Evolutionary conservation across 1,140 invertebrate species (phyloP), one percentile per base, ranked within the genome.

Genomic region (Drosophila yakuba): DNA sequence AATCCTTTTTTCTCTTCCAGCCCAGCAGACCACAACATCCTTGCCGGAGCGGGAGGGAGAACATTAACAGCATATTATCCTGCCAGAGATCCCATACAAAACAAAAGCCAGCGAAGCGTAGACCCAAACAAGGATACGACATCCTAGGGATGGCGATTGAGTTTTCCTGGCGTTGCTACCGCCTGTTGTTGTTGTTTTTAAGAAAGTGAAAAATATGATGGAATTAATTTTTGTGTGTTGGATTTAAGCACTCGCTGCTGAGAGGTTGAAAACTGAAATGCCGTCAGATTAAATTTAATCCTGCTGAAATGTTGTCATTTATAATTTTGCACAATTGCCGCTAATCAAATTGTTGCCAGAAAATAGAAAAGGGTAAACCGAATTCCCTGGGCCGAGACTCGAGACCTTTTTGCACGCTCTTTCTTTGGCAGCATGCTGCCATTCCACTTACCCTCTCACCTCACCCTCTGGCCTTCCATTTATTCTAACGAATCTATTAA

Each of bases 21-120:
- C 71, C 20, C 45, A 17, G 58, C 72, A 67, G 58, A 75, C 74
- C 63, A 78, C 73, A 79, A 66, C 81, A 85, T 59, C 77, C 63
- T 67, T 44, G 62, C 41, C 28, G 28, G 28, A 39, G 41, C 35
- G 12, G 50, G 20, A 17, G 38, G 38, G 69, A 59, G 66, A 57
- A 59, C 83, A 88, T 88, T 88, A 88, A 89, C 83, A 88, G 83
- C 83, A 88, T 89, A 88, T 88, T 88, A 88, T 88, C 72, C 84
- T 75, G 64, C 54, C 41, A 47, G 47, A 72, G 36, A 74, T 66
- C 39, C 79, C 59, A 61, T 79, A 62, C 63, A 83, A 66, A 89
- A 88, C 83, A 83, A 79, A 89, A 89, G 67, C 74, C 84, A 88
- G 83, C 83, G 84, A 77, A 82, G 84, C 79, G 63, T 88, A 67